These are phyloP conservation scores for Dendrocopos noguchii DNA, from an alignment of 2,113 vertebrate genomes.

Conservation along the genomic window DNA sequence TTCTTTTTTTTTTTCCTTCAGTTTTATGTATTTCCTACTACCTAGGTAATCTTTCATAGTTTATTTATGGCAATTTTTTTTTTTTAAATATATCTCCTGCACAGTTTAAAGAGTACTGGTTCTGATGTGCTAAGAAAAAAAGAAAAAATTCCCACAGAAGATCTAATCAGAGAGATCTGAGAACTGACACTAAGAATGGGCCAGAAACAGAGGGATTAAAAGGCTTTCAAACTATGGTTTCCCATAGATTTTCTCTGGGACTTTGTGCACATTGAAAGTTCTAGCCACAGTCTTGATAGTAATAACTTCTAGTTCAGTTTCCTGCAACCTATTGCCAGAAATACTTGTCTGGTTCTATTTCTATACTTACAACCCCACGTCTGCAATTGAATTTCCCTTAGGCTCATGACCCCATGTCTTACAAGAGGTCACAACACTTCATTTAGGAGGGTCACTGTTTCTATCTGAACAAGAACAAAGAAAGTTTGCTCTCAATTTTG, in stretches of 20 bases:
- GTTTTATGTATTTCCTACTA: neutral
- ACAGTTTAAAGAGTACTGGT: neutral
- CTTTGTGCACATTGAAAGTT: slow-evolving; percentile 10
- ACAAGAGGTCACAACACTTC: slow-evolving; percentile 39
- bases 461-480: slow-evolving; percentile 38
- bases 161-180: neutral
- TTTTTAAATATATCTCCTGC: neutral
- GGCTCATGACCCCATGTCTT: slow-evolving; percentile 40
- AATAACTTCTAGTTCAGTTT: slow-evolving; percentile 57
- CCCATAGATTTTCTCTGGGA: neutral
- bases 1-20: neutral
- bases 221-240: neutral
- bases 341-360: slow-evolving; percentile 54
- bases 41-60: neutral
- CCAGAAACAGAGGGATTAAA: neutral
- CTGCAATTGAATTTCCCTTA: slow-evolving; percentile 50
- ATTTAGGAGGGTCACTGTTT: slow-evolving; percentile 28
- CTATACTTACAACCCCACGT: neutral
- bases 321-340: slow-evolving; percentile 25
- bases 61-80: neutral
- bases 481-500: slow-evolving; percentile 26
- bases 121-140: neutral
- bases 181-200: neutral
- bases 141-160: neutral
- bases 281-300: slow-evolving; percentile 7